Evolutionary conservation across 1,140 invertebrate genomes (phyloP), one percentile per base, ranked within the genome.

Genomic region (Coelopa frigida): DNA sequence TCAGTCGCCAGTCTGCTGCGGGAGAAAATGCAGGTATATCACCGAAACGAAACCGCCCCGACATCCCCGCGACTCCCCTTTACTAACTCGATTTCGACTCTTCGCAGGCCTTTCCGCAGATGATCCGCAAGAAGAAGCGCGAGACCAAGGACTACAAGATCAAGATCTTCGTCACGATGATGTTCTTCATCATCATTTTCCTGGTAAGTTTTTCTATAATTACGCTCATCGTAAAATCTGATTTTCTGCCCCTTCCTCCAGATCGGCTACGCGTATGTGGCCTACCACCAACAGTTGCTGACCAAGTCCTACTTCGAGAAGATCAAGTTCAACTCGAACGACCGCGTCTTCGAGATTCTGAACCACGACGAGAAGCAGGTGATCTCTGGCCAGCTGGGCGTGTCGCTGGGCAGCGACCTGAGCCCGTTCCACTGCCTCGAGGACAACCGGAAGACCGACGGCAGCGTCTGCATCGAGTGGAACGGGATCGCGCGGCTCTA

Each of bases 281-380:
- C 87, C 29, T 90, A 91, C 59, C 80, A 86, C 41, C 84, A 86
- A 57, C 83, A 89, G 58, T 80, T 89, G 2, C 66, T 87, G 4
- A 81, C 88, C 52, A 78, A 81, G 57, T 84, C 84, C 1, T 89
- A 90, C 67, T 91, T 89, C 60, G 79, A 88, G 27, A 82, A 80
- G 58, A 84, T 90, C 31, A 82, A 87, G 58, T 89, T 92, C 70
- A 88, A 85, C 53, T 83, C 87, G 50, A 80, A 81, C 5, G 82
- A 87, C 55, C 72, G 87, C 45, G 66, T 81, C n/a, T 77, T 91
- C 47, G 78, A 79, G 53, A 78, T 91, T 12, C 83, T 79, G 50
- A 85, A 82, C 55, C 75, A 73, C 15, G 77, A 80, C 10, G 83
- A 84, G 1, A 69, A 77, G 4, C 84, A 87, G 59, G 80, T 89